Percentiles rank a stretch among this genome's conserved stretches.
These are phyloP conservation scores for Metalampra italica DNA, from an alignment of 2,888 invertebrate genomes.

Conservation along the genomic window DNA sequence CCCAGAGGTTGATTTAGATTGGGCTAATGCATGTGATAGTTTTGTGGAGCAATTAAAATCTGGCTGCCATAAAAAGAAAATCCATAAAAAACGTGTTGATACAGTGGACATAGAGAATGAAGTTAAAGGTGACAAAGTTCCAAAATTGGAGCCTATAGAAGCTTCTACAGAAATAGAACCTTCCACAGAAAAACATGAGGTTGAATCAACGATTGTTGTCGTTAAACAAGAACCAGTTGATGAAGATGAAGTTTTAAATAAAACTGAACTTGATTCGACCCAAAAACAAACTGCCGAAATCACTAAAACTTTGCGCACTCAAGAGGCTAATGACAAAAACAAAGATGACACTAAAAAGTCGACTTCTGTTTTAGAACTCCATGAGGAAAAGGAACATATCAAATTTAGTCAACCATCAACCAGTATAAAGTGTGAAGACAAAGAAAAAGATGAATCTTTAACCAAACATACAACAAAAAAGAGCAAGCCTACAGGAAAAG, in stretches of 20 bases:
- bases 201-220: slow-evolving; percentile 21
- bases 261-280: slow-evolving; percentile 14
- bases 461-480: neutral
- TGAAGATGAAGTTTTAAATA: slow-evolving; percentile 40
- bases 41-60: slow-evolving; percentile 86
- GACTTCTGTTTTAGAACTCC: neutral
- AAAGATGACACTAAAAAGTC: neutral
- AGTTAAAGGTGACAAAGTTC: slow-evolving; percentile 23
- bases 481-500: neutral
- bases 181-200: slow-evolving; percentile 7
- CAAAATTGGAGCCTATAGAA: slow-evolving; percentile 16
- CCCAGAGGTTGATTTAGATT: slow-evolving; percentile 67
- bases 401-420: neutral
- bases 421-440: neutral
- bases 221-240: slow-evolving; percentile 63
- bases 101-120: slow-evolving; percentile 40
- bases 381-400: neutral
- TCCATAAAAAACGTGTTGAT: slow-evolving; percentile 69
- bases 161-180: neutral
- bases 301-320: neutral
- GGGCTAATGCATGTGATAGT: slow-evolving; percentile 86
- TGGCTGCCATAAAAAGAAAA: slow-evolving; percentile 78
- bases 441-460: neutral
- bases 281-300: slow-evolving; percentile 7
- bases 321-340: neutral